These are phyloP conservation scores for Polydrusus tereticollis DNA, from an alignment of 2,888 invertebrate species.

Conservation along the genomic window DNA sequence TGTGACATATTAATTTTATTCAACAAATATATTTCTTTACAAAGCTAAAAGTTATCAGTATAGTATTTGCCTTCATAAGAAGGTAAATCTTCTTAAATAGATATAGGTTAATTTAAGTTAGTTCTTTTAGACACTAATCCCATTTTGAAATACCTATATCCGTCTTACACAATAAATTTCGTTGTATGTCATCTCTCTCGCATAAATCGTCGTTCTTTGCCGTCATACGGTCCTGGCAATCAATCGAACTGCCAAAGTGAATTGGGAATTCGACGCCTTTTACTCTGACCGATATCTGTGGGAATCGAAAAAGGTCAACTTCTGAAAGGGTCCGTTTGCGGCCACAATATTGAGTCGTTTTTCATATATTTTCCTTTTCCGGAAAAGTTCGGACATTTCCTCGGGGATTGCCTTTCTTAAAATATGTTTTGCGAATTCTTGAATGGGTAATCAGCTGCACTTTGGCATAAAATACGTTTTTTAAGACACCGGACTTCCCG, in stretches of 20 bases:
- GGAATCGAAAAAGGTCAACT: constrained; percentile 15
- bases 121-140: too few relatives aligned
- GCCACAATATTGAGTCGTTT: constrained; percentile 18
- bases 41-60: too few relatives aligned
- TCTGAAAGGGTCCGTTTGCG: constrained; percentile 8
- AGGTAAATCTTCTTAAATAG: too few relatives aligned
- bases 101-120: too few relatives aligned
- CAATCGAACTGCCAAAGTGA: constrained; percentile 9
- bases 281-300: constrained; percentile 1
- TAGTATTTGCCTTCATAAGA: too few relatives aligned
- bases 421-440: constrained; percentile 6
- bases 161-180: background rate
- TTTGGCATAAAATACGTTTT: background rate
- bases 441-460: constrained; percentile 3
- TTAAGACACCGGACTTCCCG: background rate
- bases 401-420: constrained; percentile 4
- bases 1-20: too few relatives aligned
- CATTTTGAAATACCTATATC: too few relatives aligned
- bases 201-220: background rate
- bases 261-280: constrained; percentile 9
- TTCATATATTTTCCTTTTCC: constrained; percentile 14
- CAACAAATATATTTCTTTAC: too few relatives aligned
- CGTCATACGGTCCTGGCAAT: background rate
- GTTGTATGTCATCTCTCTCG: background rate
- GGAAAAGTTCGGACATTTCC: background rate